Conservation (phyloP, 2,888 invertebrate genomes). For the Parelbella ahira region DNA sequence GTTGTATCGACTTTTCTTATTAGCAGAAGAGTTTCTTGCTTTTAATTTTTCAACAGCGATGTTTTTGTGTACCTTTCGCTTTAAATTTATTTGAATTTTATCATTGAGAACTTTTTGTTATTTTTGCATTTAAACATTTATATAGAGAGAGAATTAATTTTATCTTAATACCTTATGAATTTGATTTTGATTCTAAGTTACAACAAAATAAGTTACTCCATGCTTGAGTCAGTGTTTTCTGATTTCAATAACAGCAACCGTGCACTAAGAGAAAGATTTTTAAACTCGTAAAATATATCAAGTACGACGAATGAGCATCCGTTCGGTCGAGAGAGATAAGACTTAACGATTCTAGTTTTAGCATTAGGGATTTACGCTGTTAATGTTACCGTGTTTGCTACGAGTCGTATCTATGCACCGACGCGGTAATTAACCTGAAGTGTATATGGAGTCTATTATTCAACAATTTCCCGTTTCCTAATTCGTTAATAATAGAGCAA, state of each 20-base stretch:
- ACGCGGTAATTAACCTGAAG: conserved; percentile 53
- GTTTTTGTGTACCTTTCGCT: conserved; percentile 11
- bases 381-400: conserved; percentile 53
- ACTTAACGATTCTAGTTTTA: conserved; percentile 53
- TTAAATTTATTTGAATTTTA: no score
- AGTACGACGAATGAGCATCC: conserved; percentile 37
- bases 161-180: no score
- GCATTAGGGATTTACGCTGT: conserved; percentile 52
- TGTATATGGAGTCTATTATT: conserved; percentile 37
- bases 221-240: not conserved
- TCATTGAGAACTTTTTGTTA: not conserved
- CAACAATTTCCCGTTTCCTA: conserved; percentile 44
- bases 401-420: conserved; percentile 50
- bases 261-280: conserved; percentile 12
- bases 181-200: no score
- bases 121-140: no score
- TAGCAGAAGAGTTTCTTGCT: conserved; percentile 28
- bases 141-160: no score
- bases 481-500: conserved; percentile 62
- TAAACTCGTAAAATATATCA: conserved; percentile 32
- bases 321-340: conserved; percentile 48
- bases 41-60: conserved; percentile 17
- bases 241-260: not conserved
- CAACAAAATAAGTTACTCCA: no score
- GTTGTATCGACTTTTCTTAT: conserved; percentile 38